Evolutionary conservation across 2,888 invertebrate genomes (phyloP).

Genomic region (Pyrrhosoma nymphula): DNA sequence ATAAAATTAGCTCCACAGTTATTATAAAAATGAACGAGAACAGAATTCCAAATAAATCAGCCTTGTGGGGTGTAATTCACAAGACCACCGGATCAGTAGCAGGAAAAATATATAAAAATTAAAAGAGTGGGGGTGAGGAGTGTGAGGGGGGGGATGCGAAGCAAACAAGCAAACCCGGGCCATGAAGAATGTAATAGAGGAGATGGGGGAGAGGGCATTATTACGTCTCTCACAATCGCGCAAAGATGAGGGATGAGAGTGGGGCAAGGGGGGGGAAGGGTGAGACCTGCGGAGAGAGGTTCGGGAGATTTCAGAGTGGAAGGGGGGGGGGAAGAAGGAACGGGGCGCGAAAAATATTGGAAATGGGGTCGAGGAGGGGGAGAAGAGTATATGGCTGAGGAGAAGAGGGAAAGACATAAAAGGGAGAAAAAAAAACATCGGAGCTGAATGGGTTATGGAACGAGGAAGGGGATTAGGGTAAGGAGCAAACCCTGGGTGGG

Average conservation of each 20-base stretch:
- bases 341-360: conserved; percentile 34
- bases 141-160: not conserved
- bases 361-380: not conserved
- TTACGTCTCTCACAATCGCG: not conserved
- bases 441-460: conserved; percentile 65
- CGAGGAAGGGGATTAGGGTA: conserved; percentile 65
- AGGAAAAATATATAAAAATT: not conserved
- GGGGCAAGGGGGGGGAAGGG: not conserved
- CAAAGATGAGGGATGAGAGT: not conserved
- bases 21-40: not conserved
- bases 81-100: not conserved
- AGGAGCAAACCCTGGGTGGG: conserved; percentile 41
- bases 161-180: not conserved
- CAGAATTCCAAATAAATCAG: not conserved
- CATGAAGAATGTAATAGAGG: not conserved
- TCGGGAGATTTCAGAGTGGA: not conserved
- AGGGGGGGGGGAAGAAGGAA: not conserved
- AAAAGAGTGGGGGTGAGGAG: not conserved
- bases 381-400: not conserved
- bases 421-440: not conserved
- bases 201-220: not conserved
- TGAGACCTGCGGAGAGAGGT: not conserved
- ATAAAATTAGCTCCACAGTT: not conserved
- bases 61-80: not conserved
- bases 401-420: conserved; percentile 42